These are phyloP conservation scores for Gadopsis bispinosus DNA, from an alignment of 2,797 vertebrate genomes.

Conservation along the genomic window DNA sequence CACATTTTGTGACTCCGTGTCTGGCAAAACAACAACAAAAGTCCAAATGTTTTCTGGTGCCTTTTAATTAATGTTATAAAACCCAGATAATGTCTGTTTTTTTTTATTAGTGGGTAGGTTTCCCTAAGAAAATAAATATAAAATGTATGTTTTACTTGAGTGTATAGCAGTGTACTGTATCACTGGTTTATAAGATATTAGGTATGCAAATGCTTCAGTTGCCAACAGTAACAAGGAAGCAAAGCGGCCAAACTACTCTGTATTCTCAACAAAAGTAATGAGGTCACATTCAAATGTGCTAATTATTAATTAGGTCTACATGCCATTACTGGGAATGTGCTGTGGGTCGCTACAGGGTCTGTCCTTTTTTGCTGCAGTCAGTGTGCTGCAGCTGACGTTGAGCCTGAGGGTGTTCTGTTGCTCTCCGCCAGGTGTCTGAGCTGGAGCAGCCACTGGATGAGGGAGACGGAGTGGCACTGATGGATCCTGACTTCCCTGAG, in stretches of 20 bases:
- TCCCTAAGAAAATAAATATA: no score
- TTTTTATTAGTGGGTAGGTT: background rate
- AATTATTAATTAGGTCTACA: conserved; percentile 25
- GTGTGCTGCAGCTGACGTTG: conserved; percentile 40
- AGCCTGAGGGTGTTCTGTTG: conserved; percentile 61
- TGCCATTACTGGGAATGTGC: conserved; percentile 19
- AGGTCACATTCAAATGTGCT: conserved; percentile 26
- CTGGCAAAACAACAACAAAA: background rate
- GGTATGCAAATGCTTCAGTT: background rate
- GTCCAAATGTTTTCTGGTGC: background rate
- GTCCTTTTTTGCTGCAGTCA: conserved; percentile 27
- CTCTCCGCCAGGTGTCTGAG: conserved; percentile 87
- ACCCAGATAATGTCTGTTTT: background rate
- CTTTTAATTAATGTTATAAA: background rate
- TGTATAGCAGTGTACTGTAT: background rate
- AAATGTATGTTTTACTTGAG: background rate
- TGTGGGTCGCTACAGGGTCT: conserved; percentile 3
- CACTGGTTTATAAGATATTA: background rate
- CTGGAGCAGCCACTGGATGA: conserved; percentile 92
- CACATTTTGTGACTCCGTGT: background rate
- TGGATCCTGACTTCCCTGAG: conserved; percentile 91
- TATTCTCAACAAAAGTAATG: background rate
- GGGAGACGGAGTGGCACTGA: conserved; percentile 89
- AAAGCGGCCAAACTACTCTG: background rate
- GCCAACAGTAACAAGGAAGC: background rate